Evolutionary conservation across 2,888 invertebrate species (phyloP), one percentile per base, ranked within the genome.

Genomic region (Synanthedon myopaeformis): DNA sequence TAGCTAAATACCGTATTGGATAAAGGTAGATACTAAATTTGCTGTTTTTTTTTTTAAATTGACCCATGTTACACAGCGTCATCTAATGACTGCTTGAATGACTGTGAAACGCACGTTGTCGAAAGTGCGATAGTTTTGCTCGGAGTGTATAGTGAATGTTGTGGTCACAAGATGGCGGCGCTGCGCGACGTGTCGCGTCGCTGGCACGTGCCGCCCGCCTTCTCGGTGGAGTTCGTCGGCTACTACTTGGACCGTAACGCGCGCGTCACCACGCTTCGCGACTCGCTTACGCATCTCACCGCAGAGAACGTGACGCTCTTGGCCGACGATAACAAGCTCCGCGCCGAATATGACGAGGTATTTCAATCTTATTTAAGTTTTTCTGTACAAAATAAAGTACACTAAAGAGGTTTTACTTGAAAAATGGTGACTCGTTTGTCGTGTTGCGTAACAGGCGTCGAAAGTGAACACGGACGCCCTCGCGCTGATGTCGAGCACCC

Each of bases 191-290:
- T 96, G 4, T 90, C 96, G 10, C 96, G 96, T 64, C 97, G 97
- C 64, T 97, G 97, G 94, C 96, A 97, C 77, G 94, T 98, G 57
- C 93, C 96, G 0, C 96, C 97, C 0, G 96, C 98, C 0, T 96
- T 98, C 72, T 96, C 94, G 51, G 95, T 96, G 0, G 97, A 98
- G 77, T 99, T 97, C 75, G 94, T 98, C 52, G 96, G 94, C 1
- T 98, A 98, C 77, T 98, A 96, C 74, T 82, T 97, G 54, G 97
- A 98, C 76, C 89, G 98, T 23, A 96, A 96, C 73, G 90, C 92
- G 4, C 89, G 97, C 12, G 91, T 96, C 55, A 90, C 92, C 4
- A 92, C 93, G 12, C 90, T 97, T 83, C 93, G 95, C 63, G 89
- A 91, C 23, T 92, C 94, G 41, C 83, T 96, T 5, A 92, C 94